These are phyloP conservation scores for Toxotes chatareus DNA, from an alignment of 2,113 vertebrate species.

Conservation along the genomic window DNA sequence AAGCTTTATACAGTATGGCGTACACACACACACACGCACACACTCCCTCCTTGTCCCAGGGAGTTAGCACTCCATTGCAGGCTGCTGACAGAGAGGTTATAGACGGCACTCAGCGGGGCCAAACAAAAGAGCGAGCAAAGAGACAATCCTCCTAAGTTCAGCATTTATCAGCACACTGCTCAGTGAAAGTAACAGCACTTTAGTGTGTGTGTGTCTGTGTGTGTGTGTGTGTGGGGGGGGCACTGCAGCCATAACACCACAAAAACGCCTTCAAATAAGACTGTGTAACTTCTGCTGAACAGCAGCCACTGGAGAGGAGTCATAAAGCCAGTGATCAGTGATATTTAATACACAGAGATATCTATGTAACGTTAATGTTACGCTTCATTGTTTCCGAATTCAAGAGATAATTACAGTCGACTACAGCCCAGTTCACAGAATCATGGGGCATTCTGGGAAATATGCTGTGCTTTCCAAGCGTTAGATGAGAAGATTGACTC, in stretches of 20 bases:
- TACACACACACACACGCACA: slow-evolving; percentile 27
- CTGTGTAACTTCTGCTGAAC: background rate
- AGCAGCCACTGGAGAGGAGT: background rate
- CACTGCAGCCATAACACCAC: slow-evolving; percentile 1
- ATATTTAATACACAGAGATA: background rate
- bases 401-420: background rate
- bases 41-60: slow-evolving; percentile 15
- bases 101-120: slow-evolving; percentile 43
- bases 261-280: background rate
- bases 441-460: background rate
- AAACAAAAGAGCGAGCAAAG: slow-evolving; percentile 40
- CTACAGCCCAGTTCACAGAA: background rate
- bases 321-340: no score
- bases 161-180: slow-evolving; percentile 47
- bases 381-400: background rate
- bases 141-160: slow-evolving; percentile 50
- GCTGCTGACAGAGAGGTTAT: slow-evolving; percentile 64
- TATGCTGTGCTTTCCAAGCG: background rate
- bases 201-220: slow-evolving; percentile 9
- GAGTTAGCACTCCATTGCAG: slow-evolving; percentile 50
- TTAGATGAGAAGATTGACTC: background rate
- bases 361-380: background rate
- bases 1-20: slow-evolving; percentile 13
- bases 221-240: background rate
- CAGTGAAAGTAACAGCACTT: slow-evolving; percentile 17